Percentiles rank a stretch among this genome's conserved stretches.
These are phyloP conservation scores for Epinephelus moara DNA, from an alignment of 2,113 vertebrate genomes.

Conservation along the genomic window DNA sequence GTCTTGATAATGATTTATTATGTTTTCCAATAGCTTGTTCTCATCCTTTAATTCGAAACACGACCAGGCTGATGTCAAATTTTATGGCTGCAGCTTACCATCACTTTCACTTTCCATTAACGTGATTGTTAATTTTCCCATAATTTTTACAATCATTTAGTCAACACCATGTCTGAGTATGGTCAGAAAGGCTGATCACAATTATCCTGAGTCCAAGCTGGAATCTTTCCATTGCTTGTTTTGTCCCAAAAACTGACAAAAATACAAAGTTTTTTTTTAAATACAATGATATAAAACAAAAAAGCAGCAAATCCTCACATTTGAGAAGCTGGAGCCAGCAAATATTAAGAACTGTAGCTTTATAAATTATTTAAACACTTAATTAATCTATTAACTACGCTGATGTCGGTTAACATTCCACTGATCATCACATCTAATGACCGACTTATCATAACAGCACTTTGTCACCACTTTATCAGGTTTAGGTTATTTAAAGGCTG, in stretches of 20 bases:
- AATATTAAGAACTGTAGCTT: not conserved
- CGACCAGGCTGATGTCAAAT: not conserved
- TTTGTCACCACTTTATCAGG: not conserved
- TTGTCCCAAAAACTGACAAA: not conserved
- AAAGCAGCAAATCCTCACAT: not conserved
- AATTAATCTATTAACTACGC: not conserved
- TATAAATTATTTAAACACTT: not conserved
- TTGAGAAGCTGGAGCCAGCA: too few species aligned
- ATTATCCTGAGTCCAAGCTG: too few species aligned
- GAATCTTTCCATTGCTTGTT: not conserved
- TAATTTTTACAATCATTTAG: not conserved
- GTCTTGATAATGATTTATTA: not conserved
- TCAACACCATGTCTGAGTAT: not conserved
- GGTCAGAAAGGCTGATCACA: not conserved
- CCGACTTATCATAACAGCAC: not conserved
- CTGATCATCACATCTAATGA: not conserved
- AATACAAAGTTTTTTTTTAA: too few species aligned
- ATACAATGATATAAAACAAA: not conserved
- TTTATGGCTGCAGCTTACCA: not conserved
- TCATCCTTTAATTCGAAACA: not conserved
- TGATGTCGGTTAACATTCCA: not conserved
- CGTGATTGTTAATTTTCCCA: too few species aligned
- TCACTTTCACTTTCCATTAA: not conserved
- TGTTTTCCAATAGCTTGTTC: not conserved
- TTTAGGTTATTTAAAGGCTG: not conserved